Conservation (phyloP, 1,140 invertebrate species). For the Trinorchestia longiramus region DNA sequence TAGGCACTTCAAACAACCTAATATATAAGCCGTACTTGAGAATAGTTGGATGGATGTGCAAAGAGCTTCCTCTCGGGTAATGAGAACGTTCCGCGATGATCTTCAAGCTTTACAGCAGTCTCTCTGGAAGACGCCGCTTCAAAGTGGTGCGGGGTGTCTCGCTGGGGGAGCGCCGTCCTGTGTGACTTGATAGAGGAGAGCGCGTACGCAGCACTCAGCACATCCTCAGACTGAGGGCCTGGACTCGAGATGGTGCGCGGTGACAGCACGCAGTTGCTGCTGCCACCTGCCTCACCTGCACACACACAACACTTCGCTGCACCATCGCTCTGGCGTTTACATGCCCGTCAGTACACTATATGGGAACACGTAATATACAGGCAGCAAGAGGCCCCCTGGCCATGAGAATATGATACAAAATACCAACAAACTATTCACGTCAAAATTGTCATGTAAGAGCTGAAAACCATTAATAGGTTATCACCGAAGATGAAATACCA, state of each 20-base stretch:
- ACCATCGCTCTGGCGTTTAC: not conserved
- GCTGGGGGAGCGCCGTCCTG: not conserved
- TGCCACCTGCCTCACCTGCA: constrained; percentile 6
- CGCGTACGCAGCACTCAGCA: constrained; percentile 21
- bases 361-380: no score
- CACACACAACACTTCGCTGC: not conserved
- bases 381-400: no score
- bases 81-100: not conserved
- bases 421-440: no score
- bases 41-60: not conserved
- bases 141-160: not conserved
- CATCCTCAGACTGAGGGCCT: constrained; percentile 18
- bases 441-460: no score
- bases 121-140: not conserved
- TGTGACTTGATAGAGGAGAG: constrained; percentile 19
- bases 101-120: not conserved
- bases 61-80: not conserved
- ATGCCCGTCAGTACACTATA: no score
- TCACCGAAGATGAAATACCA: no score
- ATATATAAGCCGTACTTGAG: not conserved
- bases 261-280: not conserved
- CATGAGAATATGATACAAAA: no score
- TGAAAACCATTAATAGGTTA: no score
- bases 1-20: no score
- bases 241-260: not conserved